These are phyloP conservation scores for Acropora yongei DNA, from an alignment of 64 coral and sea anemone species.

Conservation along the genomic window DNA sequence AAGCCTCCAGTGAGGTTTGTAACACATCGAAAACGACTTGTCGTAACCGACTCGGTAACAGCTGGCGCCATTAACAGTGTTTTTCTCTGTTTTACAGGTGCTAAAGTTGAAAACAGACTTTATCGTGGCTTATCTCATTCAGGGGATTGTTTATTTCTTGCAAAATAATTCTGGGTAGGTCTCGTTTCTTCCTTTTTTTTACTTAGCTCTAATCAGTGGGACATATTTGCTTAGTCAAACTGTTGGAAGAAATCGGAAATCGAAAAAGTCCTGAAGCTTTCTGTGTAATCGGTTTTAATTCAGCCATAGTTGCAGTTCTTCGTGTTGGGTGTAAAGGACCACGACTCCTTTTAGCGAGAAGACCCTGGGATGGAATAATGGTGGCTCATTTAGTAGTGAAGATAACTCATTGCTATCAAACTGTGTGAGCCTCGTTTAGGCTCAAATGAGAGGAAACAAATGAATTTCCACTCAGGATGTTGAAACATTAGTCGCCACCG, in stretches of 20 bases:
- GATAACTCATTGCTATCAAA: no score
- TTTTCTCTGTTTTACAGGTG: conserved; percentile 13
- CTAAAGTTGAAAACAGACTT: conserved; percentile 63
- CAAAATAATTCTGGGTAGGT: conserved; percentile 81
- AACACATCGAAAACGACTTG: background rate
- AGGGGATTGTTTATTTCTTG: conserved; percentile 65
- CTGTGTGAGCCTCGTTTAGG: no score
- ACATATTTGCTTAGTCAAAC: no score
- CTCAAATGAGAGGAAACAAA: no score
- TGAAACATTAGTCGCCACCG: no score
- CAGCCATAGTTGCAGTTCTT: background rate
- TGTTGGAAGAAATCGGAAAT: no score
- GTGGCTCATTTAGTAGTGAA: no score
- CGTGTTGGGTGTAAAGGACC: background rate
- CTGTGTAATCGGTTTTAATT: background rate
- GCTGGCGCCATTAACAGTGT: background rate
- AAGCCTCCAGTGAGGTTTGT: conserved; percentile 81
- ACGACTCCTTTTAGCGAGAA: no score
- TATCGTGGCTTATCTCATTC: conserved; percentile 61
- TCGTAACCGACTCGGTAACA: background rate
- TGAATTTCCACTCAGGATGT: no score
- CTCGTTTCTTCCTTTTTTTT: no score
- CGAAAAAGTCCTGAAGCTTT: no score
- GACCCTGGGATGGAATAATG: background rate
- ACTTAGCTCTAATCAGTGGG: no score